These are phyloP conservation scores for Embidobia sp. DNA, from an alignment of 2,888 invertebrate genomes.

Conservation along the genomic window DNA sequence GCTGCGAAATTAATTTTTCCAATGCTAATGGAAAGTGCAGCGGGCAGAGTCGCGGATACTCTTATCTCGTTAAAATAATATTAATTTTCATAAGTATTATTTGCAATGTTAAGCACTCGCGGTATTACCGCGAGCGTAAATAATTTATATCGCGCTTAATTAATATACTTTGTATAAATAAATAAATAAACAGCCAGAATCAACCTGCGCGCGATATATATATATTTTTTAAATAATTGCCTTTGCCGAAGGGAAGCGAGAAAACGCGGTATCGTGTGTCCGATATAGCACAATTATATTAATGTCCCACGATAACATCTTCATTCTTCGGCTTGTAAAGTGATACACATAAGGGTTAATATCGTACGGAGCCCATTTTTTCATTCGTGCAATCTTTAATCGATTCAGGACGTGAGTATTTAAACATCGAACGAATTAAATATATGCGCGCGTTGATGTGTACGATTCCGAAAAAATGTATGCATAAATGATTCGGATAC, in stretches of 20 bases:
- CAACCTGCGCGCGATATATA: too few species aligned
- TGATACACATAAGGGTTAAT: slow-evolving; percentile 56
- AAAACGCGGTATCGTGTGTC: neutral
- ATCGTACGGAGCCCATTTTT: slow-evolving; percentile 24
- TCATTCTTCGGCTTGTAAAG: slow-evolving; percentile 42
- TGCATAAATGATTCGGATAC: slow-evolving; percentile 58
- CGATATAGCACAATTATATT: slow-evolving; percentile 39
- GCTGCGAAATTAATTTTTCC: too few species aligned
- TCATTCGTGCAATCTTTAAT: slow-evolving; percentile 34
- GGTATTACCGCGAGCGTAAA: neutral
- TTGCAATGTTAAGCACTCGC: slow-evolving; percentile 11
- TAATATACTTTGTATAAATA: neutral
- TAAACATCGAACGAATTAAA: slow-evolving; percentile 41
- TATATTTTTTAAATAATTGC: too few species aligned
- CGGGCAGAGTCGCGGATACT: neutral
- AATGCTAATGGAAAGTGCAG: neutral
- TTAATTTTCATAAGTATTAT: neutral
- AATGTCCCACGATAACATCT: slow-evolving; percentile 48
- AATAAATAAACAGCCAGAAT: too few species aligned
- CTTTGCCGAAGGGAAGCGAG: too few species aligned
- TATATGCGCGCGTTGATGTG: slow-evolving; percentile 43
- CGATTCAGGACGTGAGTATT: slow-evolving; percentile 41
- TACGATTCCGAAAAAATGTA: slow-evolving; percentile 56
- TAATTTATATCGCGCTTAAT: slow-evolving; percentile 4
- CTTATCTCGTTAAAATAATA: neutral